A percentile compares a stretch with the other conserved stretches of the same genome.
These are phyloP conservation scores for Orgyia antiqua DNA, from an alignment of 2,888 invertebrate genomes.

Conservation along the genomic window DNA sequence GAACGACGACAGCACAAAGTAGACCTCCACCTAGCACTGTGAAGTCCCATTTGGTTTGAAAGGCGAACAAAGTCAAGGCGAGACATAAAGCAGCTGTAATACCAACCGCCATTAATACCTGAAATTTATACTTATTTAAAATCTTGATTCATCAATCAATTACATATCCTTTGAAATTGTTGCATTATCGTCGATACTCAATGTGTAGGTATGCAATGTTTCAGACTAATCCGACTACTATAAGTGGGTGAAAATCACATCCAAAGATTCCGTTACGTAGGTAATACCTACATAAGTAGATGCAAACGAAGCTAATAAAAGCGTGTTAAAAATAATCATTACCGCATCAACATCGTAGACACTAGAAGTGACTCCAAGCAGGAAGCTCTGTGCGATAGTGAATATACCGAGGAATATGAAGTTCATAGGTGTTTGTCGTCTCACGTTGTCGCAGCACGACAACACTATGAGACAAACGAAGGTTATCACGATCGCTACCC, in stretches of 20 bases:
- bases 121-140: no score
- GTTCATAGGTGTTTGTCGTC: constrained; percentile 91
- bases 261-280: no score
- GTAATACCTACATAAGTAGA: no score
- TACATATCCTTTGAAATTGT: no score
- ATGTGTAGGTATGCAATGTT: no score
- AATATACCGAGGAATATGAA: constrained; percentile 92
- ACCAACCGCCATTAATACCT: constrained; percentile 92
- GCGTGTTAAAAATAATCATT: no score
- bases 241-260: no score
- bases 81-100: constrained; percentile 91
- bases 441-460: constrained; percentile 91
- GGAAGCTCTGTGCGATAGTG: constrained; percentile 88
- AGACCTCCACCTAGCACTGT: constrained; percentile 88
- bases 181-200: no score
- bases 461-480: constrained; percentile 88
- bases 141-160: no score
- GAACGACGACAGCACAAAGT: constrained; percentile 85
- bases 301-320: no score
- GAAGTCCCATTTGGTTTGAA: constrained; percentile 94
- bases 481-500: constrained; percentile 81
- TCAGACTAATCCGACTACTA: no score
- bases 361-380: constrained; percentile 85
- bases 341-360: constrained; percentile 82
- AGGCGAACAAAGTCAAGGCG: constrained; percentile 92